Evolutionary conservation across 2,888 invertebrate species (phyloP), one percentile per base, ranked within the genome.

Genomic region (Amitus sp.): DNA sequence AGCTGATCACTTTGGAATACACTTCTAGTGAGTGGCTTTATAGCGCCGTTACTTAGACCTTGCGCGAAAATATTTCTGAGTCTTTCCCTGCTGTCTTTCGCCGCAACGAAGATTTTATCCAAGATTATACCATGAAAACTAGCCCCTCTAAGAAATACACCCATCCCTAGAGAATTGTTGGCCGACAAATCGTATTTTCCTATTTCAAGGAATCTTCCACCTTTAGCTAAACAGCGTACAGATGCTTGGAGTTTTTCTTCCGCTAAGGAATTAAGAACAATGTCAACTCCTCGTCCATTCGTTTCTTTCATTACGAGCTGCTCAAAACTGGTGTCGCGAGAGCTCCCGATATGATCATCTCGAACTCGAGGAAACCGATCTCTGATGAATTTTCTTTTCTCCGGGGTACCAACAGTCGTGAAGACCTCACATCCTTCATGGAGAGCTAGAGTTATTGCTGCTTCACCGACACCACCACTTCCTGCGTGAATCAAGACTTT

Each of bases 241-340:
- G 89, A 89, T 0, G 89, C 92, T 73, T 88, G 86, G 0, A 97
- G 85, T 81, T 97, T 97, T 42, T 98, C 96, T 74, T 95, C 96
- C 0, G 96, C 89, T 39, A 98, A 95, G 83, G 10, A 98, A 53
- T 98, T 98, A 5, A 98, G 85, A 0, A 98, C 92, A 49, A 96
- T 83, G 75, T 98, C 94, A 0, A 98, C 97, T 30, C 97, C 96
- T 69, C 86, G 86, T 9, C 97, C 96, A 5, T 90, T 86, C 0
- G 97, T 97, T 73, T 89, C 87, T 43, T 85, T 85, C 70, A 90
- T 86, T 51, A 98, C 87, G 87, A 96, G 89, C 66, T 89, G 87
- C 79, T 97, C 96, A 80, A 98, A 98, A 0, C 90, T 89, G 0
- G 89, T 86, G 76, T 95, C 91, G 71, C 95, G 88, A 6, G 96